These are phyloP conservation scores for Tragelaphus buxtoni DNA, from an alignment of 2,113 vertebrate species.

Conservation along the genomic window DNA sequence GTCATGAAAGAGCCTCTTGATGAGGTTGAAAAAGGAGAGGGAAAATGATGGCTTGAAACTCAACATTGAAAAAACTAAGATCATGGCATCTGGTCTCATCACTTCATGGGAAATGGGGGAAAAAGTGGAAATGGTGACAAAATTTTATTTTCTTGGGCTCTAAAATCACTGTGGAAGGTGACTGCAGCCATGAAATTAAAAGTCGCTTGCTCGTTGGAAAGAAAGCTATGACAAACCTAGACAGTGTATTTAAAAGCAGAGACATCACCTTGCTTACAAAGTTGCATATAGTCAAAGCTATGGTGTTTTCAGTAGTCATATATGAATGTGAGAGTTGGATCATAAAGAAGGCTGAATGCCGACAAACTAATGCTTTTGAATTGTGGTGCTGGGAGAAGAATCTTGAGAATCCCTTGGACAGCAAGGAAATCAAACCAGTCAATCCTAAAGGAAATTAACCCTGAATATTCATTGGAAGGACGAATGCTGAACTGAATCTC, in stretches of 20 bases:
- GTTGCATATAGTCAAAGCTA: background rate
- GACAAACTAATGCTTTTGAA: background rate
- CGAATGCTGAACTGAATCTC: background rate
- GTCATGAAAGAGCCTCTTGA: background rate
- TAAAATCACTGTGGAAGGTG: background rate
- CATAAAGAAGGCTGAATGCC: background rate
- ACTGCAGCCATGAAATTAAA: background rate
- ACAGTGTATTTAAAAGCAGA: background rate
- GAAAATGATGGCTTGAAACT: background rate
- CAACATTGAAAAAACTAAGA: background rate
- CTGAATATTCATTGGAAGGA: background rate
- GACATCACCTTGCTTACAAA: background rate
- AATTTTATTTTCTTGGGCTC: background rate
- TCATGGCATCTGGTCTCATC: background rate
- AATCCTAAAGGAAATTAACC: background rate
- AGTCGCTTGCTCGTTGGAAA: background rate
- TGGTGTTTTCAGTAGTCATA: background rate
- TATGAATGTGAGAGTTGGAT: background rate
- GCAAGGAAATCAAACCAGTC: background rate
- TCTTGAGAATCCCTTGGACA: background rate
- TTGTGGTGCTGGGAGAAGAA: background rate
- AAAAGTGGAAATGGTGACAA: background rate
- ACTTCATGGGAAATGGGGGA: background rate
- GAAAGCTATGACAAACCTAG: background rate
- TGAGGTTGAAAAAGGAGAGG: background rate